phyloP scores from a whole-genome alignment of 2,888 invertebrate species.

The Aspidiotus rigidus region DNA sequence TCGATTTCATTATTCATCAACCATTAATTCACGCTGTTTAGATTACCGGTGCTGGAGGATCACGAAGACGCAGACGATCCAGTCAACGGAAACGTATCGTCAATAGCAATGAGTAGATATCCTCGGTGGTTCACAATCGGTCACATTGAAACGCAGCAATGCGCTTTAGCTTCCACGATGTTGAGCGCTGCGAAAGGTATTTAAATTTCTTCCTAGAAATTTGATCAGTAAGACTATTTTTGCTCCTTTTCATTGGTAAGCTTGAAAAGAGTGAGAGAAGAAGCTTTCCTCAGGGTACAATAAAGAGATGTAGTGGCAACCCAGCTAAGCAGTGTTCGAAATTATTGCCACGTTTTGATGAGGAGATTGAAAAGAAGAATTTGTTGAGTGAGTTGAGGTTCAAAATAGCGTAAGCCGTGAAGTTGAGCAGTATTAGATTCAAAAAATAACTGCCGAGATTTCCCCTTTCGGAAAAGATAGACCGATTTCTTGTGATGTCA shows the following conservation, averaged over 20 bases:
- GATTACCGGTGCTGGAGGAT: slow-evolving; percentile 65
- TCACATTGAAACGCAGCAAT: slow-evolving; percentile 72
- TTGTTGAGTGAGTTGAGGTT: too few species aligned
- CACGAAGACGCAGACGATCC: slow-evolving; percentile 56
- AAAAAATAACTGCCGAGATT: too few species aligned
- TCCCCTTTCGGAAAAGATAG: too few species aligned
- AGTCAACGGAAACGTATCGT: slow-evolving; percentile 47
- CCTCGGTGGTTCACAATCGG: slow-evolving; percentile 71
- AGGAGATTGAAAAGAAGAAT: too few species aligned
- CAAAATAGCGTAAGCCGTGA: too few species aligned
- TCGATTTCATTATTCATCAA: neutral
- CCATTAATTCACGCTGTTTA: slow-evolving; percentile 39
- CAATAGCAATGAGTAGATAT: slow-evolving; percentile 52
- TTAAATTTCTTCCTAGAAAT: neutral
- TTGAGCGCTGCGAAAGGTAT: slow-evolving; percentile 60
- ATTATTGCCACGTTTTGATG: too few species aligned
- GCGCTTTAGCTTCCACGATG: slow-evolving; percentile 66
- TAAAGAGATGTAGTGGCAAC: too few species aligned
- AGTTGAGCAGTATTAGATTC: too few species aligned
- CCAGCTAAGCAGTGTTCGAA: too few species aligned
- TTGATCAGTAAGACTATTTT: neutral
- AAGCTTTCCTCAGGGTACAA: too few species aligned
- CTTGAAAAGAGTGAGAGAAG: too few species aligned
- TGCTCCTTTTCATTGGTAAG: neutral
- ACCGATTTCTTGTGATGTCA: too few species aligned